phyloP scores from a whole-genome alignment of 1,140 invertebrate species.

The Ceratina australensis region DNA sequence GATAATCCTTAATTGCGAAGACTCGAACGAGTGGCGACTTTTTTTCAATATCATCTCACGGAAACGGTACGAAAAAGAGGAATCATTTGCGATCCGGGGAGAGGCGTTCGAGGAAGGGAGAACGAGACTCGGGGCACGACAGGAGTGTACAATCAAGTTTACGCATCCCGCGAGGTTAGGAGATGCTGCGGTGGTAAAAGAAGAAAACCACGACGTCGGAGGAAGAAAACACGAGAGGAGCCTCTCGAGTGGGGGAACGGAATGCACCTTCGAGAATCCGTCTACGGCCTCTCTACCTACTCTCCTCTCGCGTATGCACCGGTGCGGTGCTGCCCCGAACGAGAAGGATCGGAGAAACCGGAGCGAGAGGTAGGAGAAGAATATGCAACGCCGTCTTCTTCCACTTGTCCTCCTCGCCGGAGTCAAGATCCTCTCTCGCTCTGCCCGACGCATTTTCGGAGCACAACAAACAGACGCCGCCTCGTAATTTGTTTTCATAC shows the following conservation, averaged over 20 bases:
- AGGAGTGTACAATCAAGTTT: conserved; percentile 38
- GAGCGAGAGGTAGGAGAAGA: conserved; percentile 44
- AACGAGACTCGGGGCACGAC: conserved; percentile 6
- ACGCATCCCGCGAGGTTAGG: conserved; percentile 37
- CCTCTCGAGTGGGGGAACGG: conserved; percentile 57
- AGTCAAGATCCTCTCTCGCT: conserved; percentile 12
- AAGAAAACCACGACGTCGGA: conserved; percentile 11
- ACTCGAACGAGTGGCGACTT: too few relatives aligned
- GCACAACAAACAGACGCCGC: conserved; percentile 77
- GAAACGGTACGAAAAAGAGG: not conserved
- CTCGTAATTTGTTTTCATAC: conserved; percentile 79
- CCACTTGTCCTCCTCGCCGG: not conserved
- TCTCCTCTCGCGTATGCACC: conserved; percentile 59
- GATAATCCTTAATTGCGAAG: too few relatives aligned
- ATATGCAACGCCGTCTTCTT: conserved; percentile 19
- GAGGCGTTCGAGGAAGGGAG: not conserved
- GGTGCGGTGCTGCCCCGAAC: conserved; percentile 13
- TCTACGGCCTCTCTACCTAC: conserved; percentile 60
- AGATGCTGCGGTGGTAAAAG: conserved; percentile 35
- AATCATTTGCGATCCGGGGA: not conserved
- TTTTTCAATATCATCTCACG: not conserved
- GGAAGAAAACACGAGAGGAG: conserved; percentile 38
- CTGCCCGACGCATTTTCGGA: conserved; percentile 39
- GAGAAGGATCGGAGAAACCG: conserved; percentile 39
- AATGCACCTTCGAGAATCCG: conserved; percentile 71